These are phyloP conservation scores for Adoxophyes honmai DNA, from an alignment of 1,140 invertebrate genomes.

Conservation along the genomic window DNA sequence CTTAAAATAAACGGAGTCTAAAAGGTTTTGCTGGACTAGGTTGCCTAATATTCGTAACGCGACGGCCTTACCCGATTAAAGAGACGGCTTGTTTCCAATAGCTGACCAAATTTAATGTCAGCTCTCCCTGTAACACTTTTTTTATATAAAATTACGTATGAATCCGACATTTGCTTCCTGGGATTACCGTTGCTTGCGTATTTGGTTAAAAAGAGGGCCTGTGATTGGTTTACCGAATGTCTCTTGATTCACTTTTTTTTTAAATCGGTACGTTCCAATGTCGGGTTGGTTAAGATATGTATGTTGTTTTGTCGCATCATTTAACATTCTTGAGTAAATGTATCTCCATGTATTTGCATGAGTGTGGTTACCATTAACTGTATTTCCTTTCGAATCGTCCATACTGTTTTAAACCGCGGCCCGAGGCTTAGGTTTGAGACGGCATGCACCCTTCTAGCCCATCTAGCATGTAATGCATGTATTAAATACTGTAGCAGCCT, in stretches of 20 bases:
- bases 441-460: not conserved
- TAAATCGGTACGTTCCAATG: conserved; percentile 51
- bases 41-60: no score
- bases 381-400: not conserved
- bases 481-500: conserved; percentile 32
- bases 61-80: no score
- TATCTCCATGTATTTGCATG: conserved; percentile 64
- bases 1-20: no score
- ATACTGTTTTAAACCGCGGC: not conserved
- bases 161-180: conserved; percentile 71
- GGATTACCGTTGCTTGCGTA: conserved; percentile 60
- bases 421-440: conserved; percentile 16
- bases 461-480: conserved; percentile 34
- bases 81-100: no score
- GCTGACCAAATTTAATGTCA: no score
- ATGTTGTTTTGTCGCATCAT: conserved; percentile 36
- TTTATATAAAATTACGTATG: conserved; percentile 35
- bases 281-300: conserved; percentile 61
- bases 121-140: conserved; percentile 17
- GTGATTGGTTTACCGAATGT: conserved; percentile 76
- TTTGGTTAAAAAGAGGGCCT: conserved; percentile 45
- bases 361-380: conserved; percentile 60
- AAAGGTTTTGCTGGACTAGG: no score
- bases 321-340: conserved; percentile 21
- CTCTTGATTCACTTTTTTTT: conserved; percentile 26